phyloP scores from a whole-genome alignment of 2,113 vertebrate genomes.

The Heterotis niloticus region DNA sequence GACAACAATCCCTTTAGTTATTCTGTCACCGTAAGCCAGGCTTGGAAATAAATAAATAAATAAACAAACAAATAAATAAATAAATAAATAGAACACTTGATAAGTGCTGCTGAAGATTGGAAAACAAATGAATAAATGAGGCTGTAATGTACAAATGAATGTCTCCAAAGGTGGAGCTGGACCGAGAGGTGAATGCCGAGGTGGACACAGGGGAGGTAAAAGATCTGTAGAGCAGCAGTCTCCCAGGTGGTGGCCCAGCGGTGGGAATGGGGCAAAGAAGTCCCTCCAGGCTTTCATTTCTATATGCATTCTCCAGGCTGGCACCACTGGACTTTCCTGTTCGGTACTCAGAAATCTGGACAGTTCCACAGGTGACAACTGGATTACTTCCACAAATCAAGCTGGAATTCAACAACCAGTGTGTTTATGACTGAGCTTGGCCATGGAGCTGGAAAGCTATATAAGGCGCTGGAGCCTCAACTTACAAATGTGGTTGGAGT shows the following conservation, averaged over 20 bases:
- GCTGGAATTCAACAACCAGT: neutral
- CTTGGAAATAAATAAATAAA: neutral
- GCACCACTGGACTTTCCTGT: neutral
- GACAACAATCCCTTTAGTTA: conserved; percentile 10
- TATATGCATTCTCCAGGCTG: neutral
- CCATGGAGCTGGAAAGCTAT: neutral
- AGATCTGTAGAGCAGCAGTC: neutral
- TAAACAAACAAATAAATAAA: neutral
- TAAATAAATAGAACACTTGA: too few relatives aligned
- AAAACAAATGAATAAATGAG: conserved; percentile 14
- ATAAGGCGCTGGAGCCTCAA: too few relatives aligned
- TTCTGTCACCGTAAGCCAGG: neutral
- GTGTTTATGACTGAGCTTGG: neutral
- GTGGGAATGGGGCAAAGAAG: neutral
- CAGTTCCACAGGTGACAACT: neutral
- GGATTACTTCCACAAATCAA: neutral
- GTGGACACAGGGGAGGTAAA: neutral
- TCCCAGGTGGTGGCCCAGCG: neutral
- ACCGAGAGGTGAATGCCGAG: neutral
- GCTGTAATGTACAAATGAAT: conserved; percentile 3
- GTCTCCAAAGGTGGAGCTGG: conserved; percentile 10
- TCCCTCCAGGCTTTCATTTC: neutral
- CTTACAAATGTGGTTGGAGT: too few relatives aligned
- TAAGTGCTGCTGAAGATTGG: neutral
- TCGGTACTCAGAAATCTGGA: neutral